Evolutionary conservation across 2,113 vertebrate genomes (phyloP), one percentile per base, ranked within the genome.

Genomic region (Lepisosteus osseus): DNA sequence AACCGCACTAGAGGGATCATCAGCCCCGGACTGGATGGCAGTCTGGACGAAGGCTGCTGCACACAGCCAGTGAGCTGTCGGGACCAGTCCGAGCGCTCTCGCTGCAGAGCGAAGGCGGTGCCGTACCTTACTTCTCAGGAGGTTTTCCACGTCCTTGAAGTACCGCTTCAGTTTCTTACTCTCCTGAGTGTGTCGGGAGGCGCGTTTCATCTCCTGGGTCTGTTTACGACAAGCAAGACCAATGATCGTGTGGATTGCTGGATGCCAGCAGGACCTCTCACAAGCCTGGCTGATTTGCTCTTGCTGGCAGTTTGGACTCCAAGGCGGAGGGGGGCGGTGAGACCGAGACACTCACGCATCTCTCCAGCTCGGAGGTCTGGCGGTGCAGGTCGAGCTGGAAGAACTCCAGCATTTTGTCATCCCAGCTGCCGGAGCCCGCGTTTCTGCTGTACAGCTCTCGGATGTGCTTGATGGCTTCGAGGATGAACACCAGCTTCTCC

Each of bases 141-240:
- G 66, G 11, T 74, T 42, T 0, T 70, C 0, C 5, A 86, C 76
- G 64, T 72, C 83, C 76, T 74, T 74, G 70, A 89, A 88, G 41
- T 86, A 78, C 63, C 77, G 62, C 0, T 78, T 72, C 72, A 88
- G 69, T 77, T 77, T 84, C 65, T 78, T 82, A 73, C 62, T 85
- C 65, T 68, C 76, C 54, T 76, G 81, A 75, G 14, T 17, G n/a
- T 67, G 6, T 69, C 17, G 57, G 47, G 54, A 13, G 55, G 5
- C 47, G 47, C 5, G 9, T 51, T 51, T 51, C 47, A n/a, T 61
- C 6, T 63, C 9, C 47, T 51, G 5, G 5, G 5, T 29, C 29
- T 29, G 29, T 29, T 29, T 1, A 29, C 0, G 29, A 29, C 29
- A 29, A 29, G 29, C 29, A 2, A 29, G 29, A 29, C 29, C 15